Percentiles rank a stretch among this genome's conserved stretches.
These are phyloP conservation scores for Neopelma chrysocephalum DNA, from an alignment of 2,797 vertebrate species.

Conservation along the genomic window DNA sequence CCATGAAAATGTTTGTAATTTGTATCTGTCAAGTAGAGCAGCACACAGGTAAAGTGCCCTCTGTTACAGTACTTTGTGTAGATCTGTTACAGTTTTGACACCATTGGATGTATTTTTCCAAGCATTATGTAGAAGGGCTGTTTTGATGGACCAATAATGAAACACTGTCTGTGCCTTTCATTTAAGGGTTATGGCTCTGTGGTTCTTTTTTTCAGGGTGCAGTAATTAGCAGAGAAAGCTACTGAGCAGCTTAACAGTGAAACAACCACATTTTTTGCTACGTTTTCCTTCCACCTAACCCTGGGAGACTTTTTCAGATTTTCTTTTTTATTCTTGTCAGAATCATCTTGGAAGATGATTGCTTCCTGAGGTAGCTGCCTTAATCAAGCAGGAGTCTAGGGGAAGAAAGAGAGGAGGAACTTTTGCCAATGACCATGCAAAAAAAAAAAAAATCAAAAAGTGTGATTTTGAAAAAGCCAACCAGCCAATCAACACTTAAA, in stretches of 20 bases:
- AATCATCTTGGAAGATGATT: neutral
- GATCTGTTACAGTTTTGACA: neutral
- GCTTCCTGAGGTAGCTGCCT: neutral
- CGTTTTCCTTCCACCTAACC: neutral
- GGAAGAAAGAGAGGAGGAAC: neutral
- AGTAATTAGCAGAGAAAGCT: neutral
- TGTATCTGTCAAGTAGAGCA: neutral
- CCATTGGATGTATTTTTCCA: neutral
- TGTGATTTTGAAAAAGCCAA: neutral
- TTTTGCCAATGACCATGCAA: neutral
- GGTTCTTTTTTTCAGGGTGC: neutral
- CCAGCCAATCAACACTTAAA: neutral
- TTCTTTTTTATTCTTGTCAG: neutral
- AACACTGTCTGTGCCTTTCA: neutral
- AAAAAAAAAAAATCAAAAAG: neutral
- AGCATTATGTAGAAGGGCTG: neutral
- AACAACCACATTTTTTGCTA: neutral
- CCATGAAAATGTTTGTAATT: rapidly evolving
- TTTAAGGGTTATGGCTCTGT: neutral
- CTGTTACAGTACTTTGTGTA: neutral
- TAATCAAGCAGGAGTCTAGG: neutral
- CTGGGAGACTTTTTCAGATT: neutral
- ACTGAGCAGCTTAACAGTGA: neutral
- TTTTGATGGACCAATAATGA: neutral
- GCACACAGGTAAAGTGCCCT: neutral